phyloP scores from a whole-genome alignment of 2,113 vertebrate genomes.

The Corythornis cristatus region DNA sequence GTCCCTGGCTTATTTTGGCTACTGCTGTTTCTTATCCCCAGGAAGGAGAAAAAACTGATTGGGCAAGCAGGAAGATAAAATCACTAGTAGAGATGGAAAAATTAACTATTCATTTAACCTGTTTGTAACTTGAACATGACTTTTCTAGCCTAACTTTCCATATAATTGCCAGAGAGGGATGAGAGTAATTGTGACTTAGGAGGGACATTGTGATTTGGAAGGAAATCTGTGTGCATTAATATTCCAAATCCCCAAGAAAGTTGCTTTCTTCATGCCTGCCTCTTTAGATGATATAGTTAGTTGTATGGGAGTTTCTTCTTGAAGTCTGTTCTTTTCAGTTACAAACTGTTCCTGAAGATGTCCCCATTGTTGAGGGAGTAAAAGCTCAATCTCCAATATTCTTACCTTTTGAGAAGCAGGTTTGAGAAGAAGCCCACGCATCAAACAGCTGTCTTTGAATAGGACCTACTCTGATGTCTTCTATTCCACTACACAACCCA shows the following conservation, averaged over 20 bases:
- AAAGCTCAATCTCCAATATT: not conserved
- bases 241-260: not conserved
- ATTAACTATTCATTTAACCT: not conserved
- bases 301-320: not conserved
- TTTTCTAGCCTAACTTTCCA: not conserved
- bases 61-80: not conserved
- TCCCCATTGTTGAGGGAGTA: not conserved
- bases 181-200: not conserved
- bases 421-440: conserved; percentile 89
- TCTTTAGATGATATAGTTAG: not conserved
- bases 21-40: not conserved
- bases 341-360: not conserved
- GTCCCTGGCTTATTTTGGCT: not conserved
- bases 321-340: not conserved
- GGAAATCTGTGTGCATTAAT: not conserved
- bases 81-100: not conserved
- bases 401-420: conserved; percentile 66
- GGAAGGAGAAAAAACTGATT: not conserved
- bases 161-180: not conserved
- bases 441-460: conserved; percentile 80
- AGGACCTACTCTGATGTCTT: conserved; percentile 82
- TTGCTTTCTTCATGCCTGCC: not conserved
- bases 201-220: not conserved
- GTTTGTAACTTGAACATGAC: not conserved
- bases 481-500: conserved; percentile 78